Base-by-base conservation (phyloP, 2,113 vertebrate genomes). In the Corvus cornix region DNA sequence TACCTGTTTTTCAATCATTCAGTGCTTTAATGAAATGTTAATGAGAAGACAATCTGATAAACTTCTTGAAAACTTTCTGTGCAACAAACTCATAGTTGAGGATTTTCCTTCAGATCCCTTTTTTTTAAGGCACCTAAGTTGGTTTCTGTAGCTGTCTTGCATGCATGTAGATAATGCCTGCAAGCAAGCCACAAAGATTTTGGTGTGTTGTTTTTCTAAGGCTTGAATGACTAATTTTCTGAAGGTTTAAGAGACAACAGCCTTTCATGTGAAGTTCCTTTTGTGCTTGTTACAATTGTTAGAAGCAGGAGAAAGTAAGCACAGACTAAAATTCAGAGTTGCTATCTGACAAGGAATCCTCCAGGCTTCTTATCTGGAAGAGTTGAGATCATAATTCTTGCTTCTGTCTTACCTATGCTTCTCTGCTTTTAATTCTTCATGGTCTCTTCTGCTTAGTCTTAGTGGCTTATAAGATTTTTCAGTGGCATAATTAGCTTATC, bases 401-500 rank as follows among this genome's bases (percentile, higher is more conserved):
- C 74, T 90, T 81, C 64, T 89, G 18, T 72, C 68, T 77, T 78
- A 70, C 63, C 88, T 66, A 15, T 90, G 20, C 52, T 85, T 91
- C 22, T 48, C 43, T 86, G 72, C 69, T 92, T 93, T 90, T 94
- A 94, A 89, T 95, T 96, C 90, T 89, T 94, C 6, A 0, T 79
- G 58, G 49, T 90, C 73, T 92, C 60, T 77, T 89, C 79, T 96
- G 62, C 76, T 87, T 94, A 88, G 84, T 93, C 74, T 84, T 90
- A 84, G 43, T 82, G 90, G 72, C 60, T 96, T 96, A 56, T 64
- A 62, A 93, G 82, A 70, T 90, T 59, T 84, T 92, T 90, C 79
- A 39, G 24, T 88, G 75, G 59, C 56, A 28, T 95, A 95, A 94
- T 96, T 95, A 90, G 85, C 76, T 95, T 93, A 90, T 86, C 85